Percentiles rank a stretch among this genome's conserved stretches.
Conservation (phyloP, 2,797 vertebrate genomes). For the Neosilurus hyrtlii region DNA sequence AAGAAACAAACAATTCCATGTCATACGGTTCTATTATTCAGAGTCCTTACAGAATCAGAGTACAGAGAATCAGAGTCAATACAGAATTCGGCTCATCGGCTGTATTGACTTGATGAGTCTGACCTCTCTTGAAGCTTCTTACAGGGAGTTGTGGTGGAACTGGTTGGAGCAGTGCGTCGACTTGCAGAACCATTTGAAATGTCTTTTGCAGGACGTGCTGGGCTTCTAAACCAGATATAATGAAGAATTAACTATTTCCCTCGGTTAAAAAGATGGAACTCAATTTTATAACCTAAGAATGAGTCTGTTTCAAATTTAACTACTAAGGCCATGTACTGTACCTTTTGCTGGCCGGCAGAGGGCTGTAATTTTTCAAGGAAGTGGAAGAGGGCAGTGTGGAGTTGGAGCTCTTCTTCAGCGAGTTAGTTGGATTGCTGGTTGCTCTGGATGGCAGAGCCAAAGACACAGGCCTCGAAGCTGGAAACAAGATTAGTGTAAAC, state of each 20-base stretch:
- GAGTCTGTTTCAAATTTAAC: neutral
- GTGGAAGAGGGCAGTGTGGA: constrained; percentile 81
- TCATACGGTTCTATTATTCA: neutral
- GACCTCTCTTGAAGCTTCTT: constrained; percentile 67
- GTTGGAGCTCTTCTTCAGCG: constrained; percentile 83
- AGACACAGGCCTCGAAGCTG: constrained; percentile 81
- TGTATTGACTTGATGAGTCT: constrained; percentile 22
- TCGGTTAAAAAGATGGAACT: neutral
- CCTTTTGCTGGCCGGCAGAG: constrained; percentile 77
- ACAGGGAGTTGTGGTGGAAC: constrained; percentile 50
- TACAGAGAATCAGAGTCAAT: neutral
- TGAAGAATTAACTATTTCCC: too few relatives aligned
- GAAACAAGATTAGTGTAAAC: constrained; percentile 3
- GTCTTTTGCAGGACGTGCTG: constrained; percentile 63
- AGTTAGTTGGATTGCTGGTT: constrained; percentile 65
- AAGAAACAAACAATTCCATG: constrained; percentile 21
- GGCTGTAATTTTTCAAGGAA: constrained; percentile 81
- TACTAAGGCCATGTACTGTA: constrained; percentile 50
- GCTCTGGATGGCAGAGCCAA: constrained; percentile 81
- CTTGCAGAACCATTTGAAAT: constrained; percentile 48
- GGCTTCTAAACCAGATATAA: constrained; percentile 57
- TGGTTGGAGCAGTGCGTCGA: constrained; percentile 43
- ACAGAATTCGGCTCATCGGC: neutral
- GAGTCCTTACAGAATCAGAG: too few relatives aligned
- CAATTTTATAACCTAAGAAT: neutral